These are phyloP conservation scores for Symphodus melops DNA, from an alignment of 2,113 vertebrate species.

Conservation along the genomic window DNA sequence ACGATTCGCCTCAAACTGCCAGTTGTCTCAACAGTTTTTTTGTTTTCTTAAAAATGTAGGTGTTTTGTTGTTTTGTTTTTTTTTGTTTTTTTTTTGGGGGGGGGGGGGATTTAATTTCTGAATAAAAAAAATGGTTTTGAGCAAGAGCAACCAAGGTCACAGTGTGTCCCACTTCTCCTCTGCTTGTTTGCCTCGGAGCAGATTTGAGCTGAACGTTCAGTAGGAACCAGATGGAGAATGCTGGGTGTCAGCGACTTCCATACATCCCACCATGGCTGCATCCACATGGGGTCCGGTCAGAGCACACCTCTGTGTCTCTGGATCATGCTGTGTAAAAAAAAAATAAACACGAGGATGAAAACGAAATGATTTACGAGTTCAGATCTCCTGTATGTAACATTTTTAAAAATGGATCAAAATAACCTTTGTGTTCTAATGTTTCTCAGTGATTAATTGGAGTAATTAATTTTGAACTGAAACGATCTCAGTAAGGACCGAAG, in stretches of 20 bases:
- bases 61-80: too few relatives aligned
- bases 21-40: too few relatives aligned
- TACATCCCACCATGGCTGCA: conserved; percentile 15
- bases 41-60: too few relatives aligned
- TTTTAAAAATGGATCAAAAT: too few relatives aligned
- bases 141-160: conserved; percentile 50
- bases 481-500: too few relatives aligned
- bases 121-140: conserved; percentile 25
- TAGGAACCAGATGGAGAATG: conserved; percentile 58
- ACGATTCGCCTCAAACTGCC: too few relatives aligned
- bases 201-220: conserved; percentile 47
- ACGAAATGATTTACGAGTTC: conserved; percentile 25
- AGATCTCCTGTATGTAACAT: background rate
- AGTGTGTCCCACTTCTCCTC: conserved; percentile 39
- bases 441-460: too few relatives aligned
- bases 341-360: conserved; percentile 24
- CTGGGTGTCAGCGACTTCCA: conserved; percentile 58
- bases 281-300: conserved; percentile 24
- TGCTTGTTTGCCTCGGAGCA: conserved; percentile 49
- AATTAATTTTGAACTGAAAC: too few relatives aligned
- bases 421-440: too few relatives aligned
- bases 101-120: conserved; percentile 29
- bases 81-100: too few relatives aligned
- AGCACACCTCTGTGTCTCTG: conserved; percentile 22
- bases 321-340: conserved; percentile 18